Conservation (phyloP, 1,140 invertebrate genomes). For the Druon quercuslanigerum region DNA sequence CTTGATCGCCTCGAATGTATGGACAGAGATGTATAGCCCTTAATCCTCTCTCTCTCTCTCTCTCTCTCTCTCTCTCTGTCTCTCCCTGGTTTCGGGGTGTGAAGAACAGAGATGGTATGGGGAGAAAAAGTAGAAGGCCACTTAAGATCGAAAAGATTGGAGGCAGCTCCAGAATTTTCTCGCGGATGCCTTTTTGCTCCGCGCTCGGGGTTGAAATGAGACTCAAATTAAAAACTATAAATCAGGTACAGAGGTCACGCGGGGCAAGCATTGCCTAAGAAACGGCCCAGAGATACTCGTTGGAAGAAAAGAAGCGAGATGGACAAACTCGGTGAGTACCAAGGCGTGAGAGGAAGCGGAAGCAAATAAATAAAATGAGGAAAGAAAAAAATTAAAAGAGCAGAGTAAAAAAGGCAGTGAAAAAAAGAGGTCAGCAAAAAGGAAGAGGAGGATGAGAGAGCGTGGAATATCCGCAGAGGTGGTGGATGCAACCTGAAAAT, state of each 20-base stretch:
- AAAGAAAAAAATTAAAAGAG: conserved; percentile 39
- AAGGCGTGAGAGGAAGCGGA: conserved; percentile 38
- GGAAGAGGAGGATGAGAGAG: conserved; percentile 33
- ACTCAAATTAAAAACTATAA: conserved; percentile 72
- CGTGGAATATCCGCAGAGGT: conserved; percentile 43
- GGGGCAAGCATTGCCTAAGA: conserved; percentile 33
- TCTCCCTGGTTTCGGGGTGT: background rate
- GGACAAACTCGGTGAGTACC: conserved; percentile 24
- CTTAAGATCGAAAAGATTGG: conserved; percentile 66
- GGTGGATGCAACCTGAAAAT: conserved; percentile 48
- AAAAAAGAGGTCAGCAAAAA: conserved; percentile 43
- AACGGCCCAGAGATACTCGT: conserved; percentile 20
- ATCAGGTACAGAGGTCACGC: conserved; percentile 62
- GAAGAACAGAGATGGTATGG: background rate
- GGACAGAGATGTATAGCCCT: conserved; percentile 41
- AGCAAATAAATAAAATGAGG: conserved; percentile 46
- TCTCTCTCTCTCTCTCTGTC: background rate
- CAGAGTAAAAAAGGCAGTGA: conserved; percentile 39
- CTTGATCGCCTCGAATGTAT: conserved; percentile 32
- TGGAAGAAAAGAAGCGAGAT: conserved; percentile 29
- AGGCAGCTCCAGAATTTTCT: conserved; percentile 55
- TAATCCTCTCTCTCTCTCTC: background rate
- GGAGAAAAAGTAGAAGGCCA: conserved; percentile 44
- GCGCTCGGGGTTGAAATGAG: conserved; percentile 58
- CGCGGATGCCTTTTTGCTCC: conserved; percentile 42